A percentile compares a stretch with the other conserved stretches of the same genome.
Conservation (phyloP, 1,140 invertebrate species). For the Venustaconcha ellipsiformis region DNA sequence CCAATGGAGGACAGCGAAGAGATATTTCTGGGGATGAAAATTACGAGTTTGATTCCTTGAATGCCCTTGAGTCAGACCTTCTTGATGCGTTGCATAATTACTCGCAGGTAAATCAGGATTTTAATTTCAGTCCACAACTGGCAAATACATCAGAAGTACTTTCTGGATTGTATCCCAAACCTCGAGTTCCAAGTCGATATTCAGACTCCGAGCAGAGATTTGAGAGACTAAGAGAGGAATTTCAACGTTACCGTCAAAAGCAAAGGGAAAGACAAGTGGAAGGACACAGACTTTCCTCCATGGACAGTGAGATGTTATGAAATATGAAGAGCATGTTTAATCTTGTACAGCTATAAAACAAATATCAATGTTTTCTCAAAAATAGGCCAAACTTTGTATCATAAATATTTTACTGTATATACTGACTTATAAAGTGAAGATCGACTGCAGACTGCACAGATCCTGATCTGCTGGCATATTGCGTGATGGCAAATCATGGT, state of each 20-base stretch:
- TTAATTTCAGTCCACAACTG: constrained; percentile 70
- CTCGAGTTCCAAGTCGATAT: constrained; percentile 71
- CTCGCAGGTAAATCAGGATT: constrained; percentile 67
- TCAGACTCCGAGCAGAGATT: constrained; percentile 81
- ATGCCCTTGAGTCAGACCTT: constrained; percentile 62
- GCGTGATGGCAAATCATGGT: no score
- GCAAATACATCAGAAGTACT: constrained; percentile 39
- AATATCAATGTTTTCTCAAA: no score
- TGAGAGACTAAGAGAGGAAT: constrained; percentile 95
- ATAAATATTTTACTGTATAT: no score
- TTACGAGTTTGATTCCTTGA: constrained; percentile 88
- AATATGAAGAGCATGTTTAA: no score
- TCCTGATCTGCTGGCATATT: no score
- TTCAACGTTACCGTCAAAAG: constrained; percentile 89
- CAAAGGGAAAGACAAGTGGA: constrained; percentile 69
- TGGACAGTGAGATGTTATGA: constrained; percentile 65
- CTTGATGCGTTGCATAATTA: constrained; percentile 59
- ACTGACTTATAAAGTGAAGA: no score
- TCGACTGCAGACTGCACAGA: no score
- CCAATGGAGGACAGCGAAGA: constrained; percentile 54
- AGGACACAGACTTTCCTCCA: constrained; percentile 30
- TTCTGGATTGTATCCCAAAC: constrained; percentile 72
- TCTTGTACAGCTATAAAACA: no score
- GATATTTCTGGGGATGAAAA: constrained; percentile 94
- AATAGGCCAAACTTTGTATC: no score